Conservation (phyloP, 2,797 vertebrate species). For the Rhinophrynus dorsalis region DNA sequence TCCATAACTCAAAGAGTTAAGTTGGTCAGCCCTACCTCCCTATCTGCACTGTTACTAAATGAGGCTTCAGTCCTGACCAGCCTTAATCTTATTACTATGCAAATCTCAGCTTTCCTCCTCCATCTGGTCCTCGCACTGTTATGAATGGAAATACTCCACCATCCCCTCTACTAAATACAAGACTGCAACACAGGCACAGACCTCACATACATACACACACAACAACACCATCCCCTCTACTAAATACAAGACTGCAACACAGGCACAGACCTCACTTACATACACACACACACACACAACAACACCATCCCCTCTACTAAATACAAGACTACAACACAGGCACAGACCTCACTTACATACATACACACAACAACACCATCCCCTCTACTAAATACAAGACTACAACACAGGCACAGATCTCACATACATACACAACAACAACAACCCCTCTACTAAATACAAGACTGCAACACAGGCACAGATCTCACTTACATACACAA, state of each 20-base stretch:
- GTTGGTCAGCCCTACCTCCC: constrained; percentile 17
- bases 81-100: constrained; percentile 65
- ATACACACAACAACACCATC: no score
- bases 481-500: no score
- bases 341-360: not conserved
- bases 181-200: not conserved
- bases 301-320: not conserved
- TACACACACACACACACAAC: not conserved
- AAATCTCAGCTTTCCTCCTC: constrained; percentile 58
- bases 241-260: not conserved
- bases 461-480: no score
- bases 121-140: constrained; percentile 60
- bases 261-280: no score
- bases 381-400: no score
- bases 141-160: constrained; percentile 45
- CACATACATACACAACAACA: no score
- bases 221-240: constrained; percentile 29
- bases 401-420: no score
- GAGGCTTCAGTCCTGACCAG: constrained; percentile 58
- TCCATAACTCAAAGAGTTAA: not conserved
- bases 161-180: constrained; percentile 26
- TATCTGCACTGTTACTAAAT: constrained; percentile 49
- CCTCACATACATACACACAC: not conserved
- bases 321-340: not conserved
- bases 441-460: no score